Conservation (phyloP, 1,140 invertebrate species). For the Diplogasteroides magnus region DNA sequence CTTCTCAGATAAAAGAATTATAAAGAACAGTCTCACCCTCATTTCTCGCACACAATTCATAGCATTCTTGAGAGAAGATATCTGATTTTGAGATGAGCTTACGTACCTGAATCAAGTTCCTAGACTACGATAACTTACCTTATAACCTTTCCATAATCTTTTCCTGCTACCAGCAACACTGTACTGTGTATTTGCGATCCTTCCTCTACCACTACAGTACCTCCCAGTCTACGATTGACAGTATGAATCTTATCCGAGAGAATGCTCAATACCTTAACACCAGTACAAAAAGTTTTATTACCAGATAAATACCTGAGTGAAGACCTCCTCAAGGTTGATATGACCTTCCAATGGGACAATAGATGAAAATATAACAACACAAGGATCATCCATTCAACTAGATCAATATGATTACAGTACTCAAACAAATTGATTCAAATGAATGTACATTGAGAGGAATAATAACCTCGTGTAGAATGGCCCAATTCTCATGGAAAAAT, state of each 20-base stretch:
- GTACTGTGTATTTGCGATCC: no score
- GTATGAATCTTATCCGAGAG: constrained; percentile 15
- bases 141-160: not conserved
- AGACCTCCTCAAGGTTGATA: no score
- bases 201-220: constrained; percentile 7
- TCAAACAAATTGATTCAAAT: not conserved
- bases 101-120: not conserved
- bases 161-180: not conserved
- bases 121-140: not conserved
- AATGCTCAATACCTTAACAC: constrained; percentile 17
- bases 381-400: not conserved
- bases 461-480: not conserved
- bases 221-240: constrained; percentile 17
- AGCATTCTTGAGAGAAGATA: not conserved
- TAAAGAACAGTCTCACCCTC: no score
- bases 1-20: not conserved
- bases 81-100: not conserved
- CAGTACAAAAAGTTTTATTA: not conserved
- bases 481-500: no score
- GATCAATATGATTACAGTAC: no score
- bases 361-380: not conserved
- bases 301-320: no score
- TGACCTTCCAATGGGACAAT: no score
- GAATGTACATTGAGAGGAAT: not conserved
- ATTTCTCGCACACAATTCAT: not conserved